A percentile compares a stretch with the other conserved stretches of the same genome.
Evolutionary conservation across 2,888 invertebrate species (phyloP).

Genomic region (Salpingus planirostris): DNA sequence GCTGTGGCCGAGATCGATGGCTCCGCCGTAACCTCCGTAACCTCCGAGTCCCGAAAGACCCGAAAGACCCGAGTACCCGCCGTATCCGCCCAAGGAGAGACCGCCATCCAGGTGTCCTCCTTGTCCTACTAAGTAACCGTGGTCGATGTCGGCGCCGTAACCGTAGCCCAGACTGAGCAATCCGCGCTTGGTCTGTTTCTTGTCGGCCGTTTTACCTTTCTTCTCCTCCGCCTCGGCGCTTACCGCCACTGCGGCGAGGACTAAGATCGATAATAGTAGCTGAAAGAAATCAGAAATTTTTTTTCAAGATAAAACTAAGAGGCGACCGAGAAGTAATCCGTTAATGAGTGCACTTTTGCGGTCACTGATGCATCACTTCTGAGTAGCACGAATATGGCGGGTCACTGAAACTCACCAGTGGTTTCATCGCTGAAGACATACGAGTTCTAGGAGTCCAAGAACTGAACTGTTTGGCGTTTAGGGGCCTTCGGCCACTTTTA

Average conservation of each 20-base stretch:
- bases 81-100: constrained; percentile 5
- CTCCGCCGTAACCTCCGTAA: constrained; percentile 16
- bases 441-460: constrained; percentile 42
- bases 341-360: background rate
- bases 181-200: constrained; percentile 77
- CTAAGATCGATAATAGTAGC: constrained; percentile 65
- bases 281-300: constrained; percentile 32
- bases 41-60: constrained; percentile 26
- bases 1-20: constrained; percentile 37
- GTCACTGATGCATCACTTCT: no score
- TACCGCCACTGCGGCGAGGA: constrained; percentile 58
- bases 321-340: background rate
- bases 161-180: constrained; percentile 72
- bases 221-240: constrained; percentile 60
- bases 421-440: constrained; percentile 40
- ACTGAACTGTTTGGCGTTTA: constrained; percentile 51
- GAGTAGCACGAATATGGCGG: no score
- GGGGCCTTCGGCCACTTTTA: constrained; percentile 47
- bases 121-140: constrained; percentile 57
- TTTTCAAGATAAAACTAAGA: no score
- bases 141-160: constrained; percentile 67
- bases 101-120: constrained; percentile 38
- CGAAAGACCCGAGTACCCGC: constrained; percentile 22
- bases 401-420: constrained; percentile 44
- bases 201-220: constrained; percentile 52